Evolutionary conservation across 2,797 vertebrate genomes (phyloP), one percentile per base, ranked within the genome.

Genomic region (Tragopan temminckii): DNA sequence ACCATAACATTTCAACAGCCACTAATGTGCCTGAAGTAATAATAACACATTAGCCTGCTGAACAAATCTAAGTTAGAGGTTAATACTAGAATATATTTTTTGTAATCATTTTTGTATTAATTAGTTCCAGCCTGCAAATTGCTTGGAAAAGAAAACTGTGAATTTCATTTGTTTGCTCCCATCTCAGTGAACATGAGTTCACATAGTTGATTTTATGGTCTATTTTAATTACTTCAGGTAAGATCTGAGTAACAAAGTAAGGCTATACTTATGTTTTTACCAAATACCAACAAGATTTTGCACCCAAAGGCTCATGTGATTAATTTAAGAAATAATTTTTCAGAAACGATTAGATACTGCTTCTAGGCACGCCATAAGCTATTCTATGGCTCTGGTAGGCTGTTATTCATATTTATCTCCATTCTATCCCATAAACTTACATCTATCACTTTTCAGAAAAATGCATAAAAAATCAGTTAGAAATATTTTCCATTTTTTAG

Each of bases 311-410:
- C 57, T 4, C 19, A 27, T 36, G 25, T 43, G 18, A 72, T 80
- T 89, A 85, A 94, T 96, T 95, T 88, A 93, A 93, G 89, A 95
- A 94, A 90, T 12, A 87, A 71, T 42, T 90, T 94, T 94, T 87
- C 36, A 50, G 77, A 92, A 80, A 83, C 40, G 5, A 24, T 48
- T 21, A 93, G 85, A 91, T 91, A 48, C 66, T 92, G 5, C 58
- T 89, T 96, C 87, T 90, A 86, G 68, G 91, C 66, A 80, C 1
- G 9, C 46, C 64, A 29, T 79, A 93, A 94, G 59, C 13, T 80
- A 36, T 85, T 77, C 58, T 72, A 23, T 75, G 68, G 67, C 74
- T 84, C 25, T 45, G 8, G 25, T 58, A 24, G 87, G 80, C 76
- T 93, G 33, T 68, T 72, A 43, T 57, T 70, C 40, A 17, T 61